phyloP scores from a whole-genome alignment of 2,797 vertebrate genomes.

The Taeniopygia guttata region DNA sequence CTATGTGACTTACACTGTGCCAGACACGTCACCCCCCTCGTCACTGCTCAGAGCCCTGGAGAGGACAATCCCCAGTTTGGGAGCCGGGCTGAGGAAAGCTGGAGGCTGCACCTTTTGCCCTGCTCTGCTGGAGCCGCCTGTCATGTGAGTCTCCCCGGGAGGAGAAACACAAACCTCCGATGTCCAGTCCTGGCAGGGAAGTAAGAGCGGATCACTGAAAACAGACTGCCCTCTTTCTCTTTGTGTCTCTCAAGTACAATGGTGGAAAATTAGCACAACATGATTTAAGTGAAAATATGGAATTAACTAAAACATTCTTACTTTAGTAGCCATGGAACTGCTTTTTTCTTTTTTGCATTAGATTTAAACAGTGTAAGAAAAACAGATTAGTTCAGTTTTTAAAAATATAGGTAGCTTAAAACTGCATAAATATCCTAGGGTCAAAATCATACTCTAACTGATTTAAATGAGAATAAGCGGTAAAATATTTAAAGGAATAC shows the following conservation, averaged over 20 bases:
- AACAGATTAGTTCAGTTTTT: not conserved
- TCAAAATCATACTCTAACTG: not conserved
- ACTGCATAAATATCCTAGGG: not conserved
- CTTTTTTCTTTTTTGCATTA: not conserved
- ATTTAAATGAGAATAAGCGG: not conserved
- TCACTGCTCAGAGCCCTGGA: not conserved
- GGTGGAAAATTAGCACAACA: not conserved
- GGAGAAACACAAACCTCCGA: not conserved
- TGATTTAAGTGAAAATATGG: not conserved
- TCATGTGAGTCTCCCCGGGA: not conserved
- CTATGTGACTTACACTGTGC: not conserved
- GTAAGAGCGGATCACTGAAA: fast-evolving
- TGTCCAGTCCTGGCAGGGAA: not conserved
- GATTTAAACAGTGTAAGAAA: not conserved
- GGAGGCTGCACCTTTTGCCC: not conserved
- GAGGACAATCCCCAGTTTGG: not conserved
- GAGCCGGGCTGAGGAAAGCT: not conserved
- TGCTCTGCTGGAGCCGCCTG: not conserved
- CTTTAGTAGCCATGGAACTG: not conserved
- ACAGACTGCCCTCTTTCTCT: not conserved
- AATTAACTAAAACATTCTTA: not conserved
- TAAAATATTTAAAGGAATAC: not conserved
- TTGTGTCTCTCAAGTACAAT: not conserved
- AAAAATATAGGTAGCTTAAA: not conserved
- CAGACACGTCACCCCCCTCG: fast-evolving